Percentiles rank a stretch among this genome's conserved stretches.
Evolutionary conservation across 1,140 invertebrate genomes (phyloP).

Genomic region (Pararge aegeria): DNA sequence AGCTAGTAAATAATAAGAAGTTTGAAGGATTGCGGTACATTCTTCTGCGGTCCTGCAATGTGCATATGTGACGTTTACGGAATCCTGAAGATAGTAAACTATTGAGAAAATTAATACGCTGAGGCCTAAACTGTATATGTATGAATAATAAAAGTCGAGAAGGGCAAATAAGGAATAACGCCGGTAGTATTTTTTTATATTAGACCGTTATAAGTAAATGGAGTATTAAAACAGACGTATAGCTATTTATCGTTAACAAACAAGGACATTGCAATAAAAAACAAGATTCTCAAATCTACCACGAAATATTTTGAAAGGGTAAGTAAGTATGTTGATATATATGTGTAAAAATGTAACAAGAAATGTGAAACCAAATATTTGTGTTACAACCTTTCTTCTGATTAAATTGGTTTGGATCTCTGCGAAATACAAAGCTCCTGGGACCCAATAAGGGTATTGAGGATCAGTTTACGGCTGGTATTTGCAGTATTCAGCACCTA

Average conservation of each 20-base stretch:
- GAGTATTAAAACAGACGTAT: neutral
- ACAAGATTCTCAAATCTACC: no score
- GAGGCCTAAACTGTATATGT: neutral
- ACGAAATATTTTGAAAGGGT: no score
- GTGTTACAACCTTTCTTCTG: slow-evolving; percentile 13
- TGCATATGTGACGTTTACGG: no score
- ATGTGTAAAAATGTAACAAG: neutral
- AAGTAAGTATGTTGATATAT: no score
- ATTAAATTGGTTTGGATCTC: slow-evolving; percentile 17
- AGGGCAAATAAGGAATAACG: neutral
- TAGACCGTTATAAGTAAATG: neutral
- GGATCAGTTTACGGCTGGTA: slow-evolving; percentile 16
- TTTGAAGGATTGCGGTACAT: no score
- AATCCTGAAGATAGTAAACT: no score
- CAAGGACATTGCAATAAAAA: neutral
- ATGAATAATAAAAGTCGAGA: neutral
- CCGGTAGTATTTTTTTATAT: neutral
- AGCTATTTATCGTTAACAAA: neutral
- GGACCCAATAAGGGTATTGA: slow-evolving; percentile 10
- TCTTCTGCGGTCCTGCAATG: no score
- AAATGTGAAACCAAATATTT: neutral
- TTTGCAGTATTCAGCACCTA: neutral
- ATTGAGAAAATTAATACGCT: neutral
- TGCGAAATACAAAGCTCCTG: slow-evolving; percentile 9
- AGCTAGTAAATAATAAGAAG: no score